These are phyloP conservation scores for Silurus aristotelis DNA, from an alignment of 2,797 vertebrate genomes.

Conservation along the genomic window DNA sequence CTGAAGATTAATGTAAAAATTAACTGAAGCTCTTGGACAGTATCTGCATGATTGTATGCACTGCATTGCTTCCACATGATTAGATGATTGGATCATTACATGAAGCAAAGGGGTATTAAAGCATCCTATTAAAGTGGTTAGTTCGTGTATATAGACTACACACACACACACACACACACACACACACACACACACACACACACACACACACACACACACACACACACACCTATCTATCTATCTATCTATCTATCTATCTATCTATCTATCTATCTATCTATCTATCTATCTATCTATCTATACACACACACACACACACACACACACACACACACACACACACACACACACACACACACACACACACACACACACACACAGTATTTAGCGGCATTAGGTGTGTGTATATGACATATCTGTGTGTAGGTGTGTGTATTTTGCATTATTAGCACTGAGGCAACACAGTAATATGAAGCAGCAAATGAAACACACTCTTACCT, in stretches of 20 bases:
- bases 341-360: too few relatives aligned
- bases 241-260: too few relatives aligned
- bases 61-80: neutral
- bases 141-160: neutral
- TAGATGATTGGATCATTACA: neutral
- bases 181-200: too few relatives aligned
- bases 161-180: too few relatives aligned
- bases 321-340: too few relatives aligned
- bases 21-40: neutral
- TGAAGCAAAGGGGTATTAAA: neutral
- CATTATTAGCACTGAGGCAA: slow-evolving; percentile 23
- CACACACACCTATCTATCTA: too few relatives aligned
- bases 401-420: neutral
- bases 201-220: too few relatives aligned
- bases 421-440: slow-evolving; percentile 36
- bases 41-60: neutral
- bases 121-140: neutral
- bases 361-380: too few relatives aligned
- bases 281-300: too few relatives aligned
- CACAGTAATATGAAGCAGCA: slow-evolving; percentile 21
- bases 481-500: slow-evolving; percentile 78
- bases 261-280: too few relatives aligned
- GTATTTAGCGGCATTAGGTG: neutral
- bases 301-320: too few relatives aligned
- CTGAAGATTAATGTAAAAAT: neutral